Percentiles rank a stretch among this genome's conserved stretches.
phyloP scores from a whole-genome alignment of 2,797 vertebrate genomes.

The Bradypodion ventrale region DNA sequence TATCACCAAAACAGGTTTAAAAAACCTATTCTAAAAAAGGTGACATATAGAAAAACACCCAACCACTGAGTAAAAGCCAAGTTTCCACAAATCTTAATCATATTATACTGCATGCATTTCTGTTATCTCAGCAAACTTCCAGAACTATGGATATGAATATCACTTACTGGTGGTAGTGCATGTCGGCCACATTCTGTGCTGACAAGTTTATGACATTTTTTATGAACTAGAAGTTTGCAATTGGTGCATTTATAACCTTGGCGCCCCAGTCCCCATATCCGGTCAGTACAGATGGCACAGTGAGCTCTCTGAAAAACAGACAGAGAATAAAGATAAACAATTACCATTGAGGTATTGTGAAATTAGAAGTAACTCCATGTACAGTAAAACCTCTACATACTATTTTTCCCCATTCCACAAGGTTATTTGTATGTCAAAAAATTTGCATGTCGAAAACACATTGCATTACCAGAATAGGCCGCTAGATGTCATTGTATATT shows the following conservation, averaged over 20 bases:
- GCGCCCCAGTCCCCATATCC: conserved; percentile 97
- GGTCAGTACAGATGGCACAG: conserved; percentile 96
- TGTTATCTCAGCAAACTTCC: neutral
- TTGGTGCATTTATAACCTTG: conserved; percentile 99
- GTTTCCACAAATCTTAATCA: neutral
- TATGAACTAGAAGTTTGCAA: conserved; percentile 97
- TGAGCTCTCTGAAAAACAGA: conserved; percentile 86
- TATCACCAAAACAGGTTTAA: neutral
- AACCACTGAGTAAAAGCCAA: neutral
- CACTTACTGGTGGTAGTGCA: conserved; percentile 77
- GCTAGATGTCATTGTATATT: too few species aligned
- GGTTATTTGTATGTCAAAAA: too few species aligned
- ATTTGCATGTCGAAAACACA: too few species aligned
- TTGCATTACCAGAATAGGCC: too few species aligned
- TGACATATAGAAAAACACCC: neutral
- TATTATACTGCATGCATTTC: neutral
- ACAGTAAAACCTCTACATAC: too few species aligned
- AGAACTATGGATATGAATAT: neutral
- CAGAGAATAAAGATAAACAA: conserved; percentile 14
- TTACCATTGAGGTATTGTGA: neutral
- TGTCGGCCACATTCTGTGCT: conserved; percentile 89
- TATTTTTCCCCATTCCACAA: too few species aligned
- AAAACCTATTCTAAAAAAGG: neutral
- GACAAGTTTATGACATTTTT: conserved; percentile 98
- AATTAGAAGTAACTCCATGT: neutral